Base-by-base conservation (phyloP, 2,113 vertebrate genomes). In the Rostratula benghalensis region DNA sequence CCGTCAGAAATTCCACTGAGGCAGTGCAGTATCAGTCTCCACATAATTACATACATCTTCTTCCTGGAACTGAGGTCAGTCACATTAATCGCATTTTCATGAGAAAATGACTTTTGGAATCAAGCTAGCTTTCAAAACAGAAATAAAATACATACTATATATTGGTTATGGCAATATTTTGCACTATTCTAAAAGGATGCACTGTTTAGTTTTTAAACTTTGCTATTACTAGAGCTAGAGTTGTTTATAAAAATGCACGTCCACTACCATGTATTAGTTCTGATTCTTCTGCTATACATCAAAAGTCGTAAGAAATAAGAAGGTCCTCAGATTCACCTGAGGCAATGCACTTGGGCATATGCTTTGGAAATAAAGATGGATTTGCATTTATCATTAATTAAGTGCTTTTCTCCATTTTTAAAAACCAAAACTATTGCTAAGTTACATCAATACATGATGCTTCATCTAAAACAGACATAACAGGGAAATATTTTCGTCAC, bases 21-120 rank as follows among this genome's bases (percentile, higher is more conserved):
- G 94, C 86, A 91, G 65, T 82, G 63, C 80, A 97, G 81, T 30
- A 89, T 90, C 89, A 82, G 77, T 65, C 91, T 87, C 83, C 87
- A 92, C 77, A 89, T 94, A 74, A 88, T 97, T 94, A 93, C 68
- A 94, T 84, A 83, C 18, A 92, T 84, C 93, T 67, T 95, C 67
- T 96, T 95, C 89, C 95, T 95, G 93, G 92, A 94, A 91, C 65
- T 95, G 94, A 96, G 79, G 96, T 91, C 91, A 95, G 81, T 87
- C 79, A 93, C 39, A 87, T 94, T 50, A 65, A 78, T 94, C 4
- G 25, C 54, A 82, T 67, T 95, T 71, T 80, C 83, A 95, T 93
- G 78, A 96, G 90, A 94, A 97, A 96, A 91, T 24, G 11, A 85
- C 37, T 90, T 96, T 61, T 84, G 90, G 94, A 95, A 95, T 92